phyloP scores from a whole-genome alignment of 2,888 invertebrate species.

The Harpagoxenus sublaevis region DNA sequence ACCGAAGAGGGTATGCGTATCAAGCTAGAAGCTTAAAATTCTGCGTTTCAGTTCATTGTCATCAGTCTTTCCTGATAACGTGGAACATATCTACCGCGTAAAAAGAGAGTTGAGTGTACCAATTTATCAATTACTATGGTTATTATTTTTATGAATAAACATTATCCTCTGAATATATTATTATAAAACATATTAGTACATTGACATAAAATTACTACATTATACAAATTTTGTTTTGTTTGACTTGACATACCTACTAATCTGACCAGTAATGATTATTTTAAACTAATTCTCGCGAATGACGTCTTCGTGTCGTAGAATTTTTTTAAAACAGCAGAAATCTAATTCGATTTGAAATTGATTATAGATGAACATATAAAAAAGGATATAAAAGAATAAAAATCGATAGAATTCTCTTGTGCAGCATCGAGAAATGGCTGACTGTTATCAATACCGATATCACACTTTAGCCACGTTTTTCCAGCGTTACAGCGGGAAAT shows the following conservation, averaged over 20 bases:
- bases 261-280: neutral
- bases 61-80: no score
- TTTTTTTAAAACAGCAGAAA: neutral
- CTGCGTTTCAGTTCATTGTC: no score
- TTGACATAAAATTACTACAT: neutral
- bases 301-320: neutral
- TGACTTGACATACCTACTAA: neutral
- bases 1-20: no score
- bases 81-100: no score
- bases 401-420: neutral
- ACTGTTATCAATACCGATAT: neutral
- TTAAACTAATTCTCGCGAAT: conserved; percentile 8
- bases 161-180: neutral
- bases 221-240: neutral
- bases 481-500: conserved; percentile 20
- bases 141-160: neutral
- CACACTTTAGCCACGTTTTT: conserved; percentile 11
- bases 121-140: neutral
- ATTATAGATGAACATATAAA: neutral
- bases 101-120: no score
- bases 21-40: no score
- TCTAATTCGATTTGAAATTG: neutral
- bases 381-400: neutral
- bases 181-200: neutral
- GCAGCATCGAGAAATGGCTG: neutral